Evolutionary conservation across 1,140 invertebrate species (phyloP), one percentile per base, ranked within the genome.

Genomic region (Bursaphelenchus mucronatus): DNA sequence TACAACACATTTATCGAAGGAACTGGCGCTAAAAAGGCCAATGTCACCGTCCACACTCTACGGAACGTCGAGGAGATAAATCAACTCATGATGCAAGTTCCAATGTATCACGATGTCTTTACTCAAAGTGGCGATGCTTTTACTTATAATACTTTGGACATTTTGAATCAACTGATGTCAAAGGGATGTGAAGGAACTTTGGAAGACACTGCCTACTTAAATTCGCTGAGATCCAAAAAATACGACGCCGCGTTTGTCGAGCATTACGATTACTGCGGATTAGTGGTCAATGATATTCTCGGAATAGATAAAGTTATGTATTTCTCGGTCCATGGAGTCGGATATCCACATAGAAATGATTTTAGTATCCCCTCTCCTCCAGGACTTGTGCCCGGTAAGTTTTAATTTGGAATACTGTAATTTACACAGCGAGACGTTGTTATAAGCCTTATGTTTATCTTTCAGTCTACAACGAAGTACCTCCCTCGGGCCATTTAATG

Each of bases 201-300:
- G 5, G 13, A 44, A 45, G n/a, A 39, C 40, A 39, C 58, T 2
- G 11, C 1, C 41, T 17, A 50, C 17, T 3, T 70, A 30, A 39
- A 51, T 19, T 8, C 19, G 4, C 63, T 70, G 11, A 52, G 21
- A 19, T 39, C 58, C n/a, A 40, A 55, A 46, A 40, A 52, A 13
- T 70, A 70, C 52, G 54, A 74, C 53, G 53, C 73, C 19, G 69
- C 43, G 17, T 68, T 70, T 41, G 40, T 70, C 43, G 69, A 70
- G 45, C 43, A 52, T 39, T 55, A 64, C 30, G 69, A 70, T 49
- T 17, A 4, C 1, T 72, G 70, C 41, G 21, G 64, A 17, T 58
- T 70, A 19, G 15, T 54, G 9, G 17, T 74, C 17, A 68, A 68
- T 17, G 52, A 59, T 46, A 8, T 44, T 13, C 47, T 70, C 6